A percentile compares a stretch with the other conserved stretches of the same genome.
Evolutionary conservation across 2,113 vertebrate species (phyloP).

Genomic region (Euleptes europaea): DNA sequence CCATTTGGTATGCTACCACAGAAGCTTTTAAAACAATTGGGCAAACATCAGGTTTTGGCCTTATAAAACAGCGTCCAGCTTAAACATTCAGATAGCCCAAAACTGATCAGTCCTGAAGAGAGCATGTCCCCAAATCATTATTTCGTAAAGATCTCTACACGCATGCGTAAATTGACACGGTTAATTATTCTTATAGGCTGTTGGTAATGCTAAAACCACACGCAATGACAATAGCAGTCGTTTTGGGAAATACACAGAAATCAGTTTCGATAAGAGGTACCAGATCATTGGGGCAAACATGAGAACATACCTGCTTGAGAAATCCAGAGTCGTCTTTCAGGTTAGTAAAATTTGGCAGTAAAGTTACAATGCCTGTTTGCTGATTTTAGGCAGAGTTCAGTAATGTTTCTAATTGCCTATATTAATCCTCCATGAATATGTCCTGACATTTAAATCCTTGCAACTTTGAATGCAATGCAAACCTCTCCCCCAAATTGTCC

Average conservation of each 20-base stretch:
- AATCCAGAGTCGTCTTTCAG: slow-evolving; percentile 97
- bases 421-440: neutral
- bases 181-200: slow-evolving; percentile 74
- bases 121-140: accelerated
- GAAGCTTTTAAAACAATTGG: neutral
- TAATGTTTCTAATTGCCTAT: neutral
- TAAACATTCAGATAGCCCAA: too few relatives aligned
- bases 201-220: slow-evolving; percentile 97
- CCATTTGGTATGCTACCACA: neutral
- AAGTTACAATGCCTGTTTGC: neutral
- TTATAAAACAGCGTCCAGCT: too few relatives aligned
- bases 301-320: slow-evolving; percentile 96
- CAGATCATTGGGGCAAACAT: slow-evolving; percentile 96
- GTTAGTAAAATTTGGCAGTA: slow-evolving; percentile 63
- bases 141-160: neutral
- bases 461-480: neutral
- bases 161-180: neutral
- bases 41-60: too few relatives aligned
- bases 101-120: neutral
- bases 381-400: neutral
- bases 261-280: slow-evolving; percentile 89
- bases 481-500: neutral
- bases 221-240: slow-evolving; percentile 98
- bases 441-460: neutral
- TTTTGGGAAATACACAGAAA: slow-evolving; percentile 97